These are phyloP conservation scores for Hypsopygia costalis DNA, from an alignment of 2,888 invertebrate species.

Conservation along the genomic window DNA sequence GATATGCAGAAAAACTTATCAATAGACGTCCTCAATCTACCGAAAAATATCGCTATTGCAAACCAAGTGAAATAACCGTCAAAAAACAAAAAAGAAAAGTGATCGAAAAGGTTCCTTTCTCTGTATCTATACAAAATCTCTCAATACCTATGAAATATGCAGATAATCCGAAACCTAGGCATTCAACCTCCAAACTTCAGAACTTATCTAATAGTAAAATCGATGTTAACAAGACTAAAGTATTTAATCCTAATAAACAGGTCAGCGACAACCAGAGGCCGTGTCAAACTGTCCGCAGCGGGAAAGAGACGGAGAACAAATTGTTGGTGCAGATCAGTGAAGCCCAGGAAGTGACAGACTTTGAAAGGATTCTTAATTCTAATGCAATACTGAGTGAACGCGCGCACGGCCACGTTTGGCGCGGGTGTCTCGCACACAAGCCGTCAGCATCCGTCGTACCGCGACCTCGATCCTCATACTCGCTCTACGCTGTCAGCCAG, in stretches of 20 bases:
- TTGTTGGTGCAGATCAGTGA: slow-evolving; percentile 79
- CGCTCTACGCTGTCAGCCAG: slow-evolving; percentile 63
- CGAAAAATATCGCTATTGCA: slow-evolving; percentile 16
- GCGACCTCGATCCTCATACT: slow-evolving; percentile 65
- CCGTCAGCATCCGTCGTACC: slow-evolving; percentile 53
- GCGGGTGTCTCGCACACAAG: slow-evolving; percentile 45
- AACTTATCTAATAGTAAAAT: slow-evolving; percentile 33
- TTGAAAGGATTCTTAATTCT: slow-evolving; percentile 83
- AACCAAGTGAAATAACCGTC: slow-evolving; percentile 35
- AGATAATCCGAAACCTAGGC: slow-evolving; percentile 45
- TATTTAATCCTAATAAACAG: slow-evolving; percentile 66
- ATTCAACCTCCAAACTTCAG: slow-evolving; percentile 57
- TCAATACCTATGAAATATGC: slow-evolving; percentile 70
- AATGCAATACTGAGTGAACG: slow-evolving; percentile 75
- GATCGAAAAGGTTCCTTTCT: slow-evolving; percentile 57
- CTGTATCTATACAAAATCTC: slow-evolving; percentile 60
- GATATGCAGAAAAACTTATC: slow-evolving; percentile 42
- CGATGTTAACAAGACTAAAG: slow-evolving; percentile 61
- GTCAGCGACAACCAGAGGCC: slow-evolving; percentile 69
- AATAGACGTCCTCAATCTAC: slow-evolving; percentile 30
- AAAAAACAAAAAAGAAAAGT: slow-evolving; percentile 57
- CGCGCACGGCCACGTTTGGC: slow-evolving; percentile 64
- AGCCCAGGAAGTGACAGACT: slow-evolving; percentile 81
- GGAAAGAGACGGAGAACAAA: slow-evolving; percentile 74
- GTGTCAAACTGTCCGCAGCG: slow-evolving; percentile 56